Percentiles rank a stretch among this genome's conserved stretches.
Conservation (phyloP, 2,797 vertebrate species). For the Chaunax sp. region DNA sequence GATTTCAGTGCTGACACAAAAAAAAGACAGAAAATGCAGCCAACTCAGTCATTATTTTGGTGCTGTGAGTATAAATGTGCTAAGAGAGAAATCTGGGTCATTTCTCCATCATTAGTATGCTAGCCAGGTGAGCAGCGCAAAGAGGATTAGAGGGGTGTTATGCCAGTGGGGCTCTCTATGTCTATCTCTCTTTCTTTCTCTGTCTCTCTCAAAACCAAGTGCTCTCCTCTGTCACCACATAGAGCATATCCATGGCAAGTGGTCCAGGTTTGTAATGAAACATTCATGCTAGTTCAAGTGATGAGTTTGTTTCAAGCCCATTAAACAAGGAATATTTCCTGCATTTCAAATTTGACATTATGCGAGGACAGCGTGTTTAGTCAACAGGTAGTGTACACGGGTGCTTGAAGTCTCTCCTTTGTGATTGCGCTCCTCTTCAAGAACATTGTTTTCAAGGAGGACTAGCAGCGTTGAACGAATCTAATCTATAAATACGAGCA, state of each 20-base stretch:
- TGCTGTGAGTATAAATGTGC: slow-evolving; percentile 45
- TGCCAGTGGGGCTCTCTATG: slow-evolving; percentile 46
- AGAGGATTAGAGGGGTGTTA: slow-evolving; percentile 73
- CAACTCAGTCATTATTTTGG: slow-evolving; percentile 56
- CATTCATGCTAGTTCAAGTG: slow-evolving; percentile 15
- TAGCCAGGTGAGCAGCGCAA: slow-evolving; percentile 75
- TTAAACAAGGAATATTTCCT: slow-evolving; percentile 38
- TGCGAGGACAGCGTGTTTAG: background rate
- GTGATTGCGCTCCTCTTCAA: background rate
- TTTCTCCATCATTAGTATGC: slow-evolving; percentile 78
- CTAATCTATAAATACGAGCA: slow-evolving; percentile 1
- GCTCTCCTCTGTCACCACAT: slow-evolving; percentile 48
- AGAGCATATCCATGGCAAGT: slow-evolving; percentile 40
- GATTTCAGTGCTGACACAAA: slow-evolving; percentile 22
- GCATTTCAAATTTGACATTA: slow-evolving; percentile 19
- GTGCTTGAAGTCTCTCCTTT: slow-evolving; percentile 4
- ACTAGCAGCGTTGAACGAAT: background rate
- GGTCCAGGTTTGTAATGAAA: slow-evolving; percentile 29
- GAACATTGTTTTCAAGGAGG: background rate
- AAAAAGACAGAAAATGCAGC: slow-evolving; percentile 31
- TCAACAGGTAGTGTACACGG: background rate
- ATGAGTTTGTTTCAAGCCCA: slow-evolving; percentile 38
- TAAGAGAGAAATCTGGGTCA: slow-evolving; percentile 73
- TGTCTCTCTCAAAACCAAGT: slow-evolving; percentile 44
- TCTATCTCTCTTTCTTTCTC: slow-evolving; percentile 20